Conservation (phyloP, 2,113 vertebrate genomes). For the Corythornis cristatus region DNA sequence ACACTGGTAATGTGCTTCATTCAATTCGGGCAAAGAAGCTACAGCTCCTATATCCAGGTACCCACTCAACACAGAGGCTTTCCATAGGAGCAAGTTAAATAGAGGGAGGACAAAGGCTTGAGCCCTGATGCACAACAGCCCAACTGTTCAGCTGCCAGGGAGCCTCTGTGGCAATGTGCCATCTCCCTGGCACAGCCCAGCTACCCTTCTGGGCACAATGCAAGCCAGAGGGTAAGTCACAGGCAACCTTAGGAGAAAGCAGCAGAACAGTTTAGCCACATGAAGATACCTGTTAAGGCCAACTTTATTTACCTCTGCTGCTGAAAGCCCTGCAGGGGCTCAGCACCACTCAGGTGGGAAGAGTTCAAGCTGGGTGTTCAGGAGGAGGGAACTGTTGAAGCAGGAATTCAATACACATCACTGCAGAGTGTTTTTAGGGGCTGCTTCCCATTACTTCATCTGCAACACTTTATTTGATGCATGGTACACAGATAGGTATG, state of each 20-base stretch:
- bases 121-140: not conserved
- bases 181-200: not conserved
- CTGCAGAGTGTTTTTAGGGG: not conserved
- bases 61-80: not conserved
- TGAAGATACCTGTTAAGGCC: not conserved
- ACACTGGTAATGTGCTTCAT: not conserved
- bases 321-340: not conserved
- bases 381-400: not conserved
- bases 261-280: not conserved
- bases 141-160: not conserved
- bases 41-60: not conserved
- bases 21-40: not conserved
- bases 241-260: not conserved
- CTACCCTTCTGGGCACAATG: not conserved
- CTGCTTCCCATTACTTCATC: not conserved
- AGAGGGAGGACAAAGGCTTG: not conserved
- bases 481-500: not conserved
- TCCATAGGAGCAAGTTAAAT: not conserved
- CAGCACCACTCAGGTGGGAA: not conserved
- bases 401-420: not conserved
- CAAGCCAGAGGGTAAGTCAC: too few species aligned
- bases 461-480: not conserved
- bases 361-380: not conserved
- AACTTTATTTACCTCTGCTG: not conserved
- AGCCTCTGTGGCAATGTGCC: accelerated